Evolutionary conservation across 1,140 invertebrate species (phyloP).

Genomic region (Penaeus chinensis): DNA sequence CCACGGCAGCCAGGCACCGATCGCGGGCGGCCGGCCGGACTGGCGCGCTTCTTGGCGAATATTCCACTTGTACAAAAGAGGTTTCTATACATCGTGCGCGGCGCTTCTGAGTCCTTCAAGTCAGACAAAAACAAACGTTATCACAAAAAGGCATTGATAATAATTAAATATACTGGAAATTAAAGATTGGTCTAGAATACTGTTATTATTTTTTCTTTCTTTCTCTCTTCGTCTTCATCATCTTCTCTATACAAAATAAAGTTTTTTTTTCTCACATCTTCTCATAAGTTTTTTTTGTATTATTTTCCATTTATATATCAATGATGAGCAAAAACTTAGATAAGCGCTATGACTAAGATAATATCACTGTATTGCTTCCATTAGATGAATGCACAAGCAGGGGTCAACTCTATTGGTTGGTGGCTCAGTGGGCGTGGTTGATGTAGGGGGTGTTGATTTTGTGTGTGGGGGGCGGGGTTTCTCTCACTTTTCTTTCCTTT

Average conservation of each 20-base stretch:
- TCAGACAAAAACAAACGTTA: slow-evolving; percentile 60
- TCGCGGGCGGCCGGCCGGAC: too few species aligned
- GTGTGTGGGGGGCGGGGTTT: slow-evolving; percentile 10
- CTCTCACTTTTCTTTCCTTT: too few species aligned
- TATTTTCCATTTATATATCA: slow-evolving; percentile 49
- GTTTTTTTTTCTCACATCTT: slow-evolving; percentile 48
- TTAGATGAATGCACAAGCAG: slow-evolving; percentile 60
- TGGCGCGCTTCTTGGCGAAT: too few species aligned
- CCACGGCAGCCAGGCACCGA: too few species aligned
- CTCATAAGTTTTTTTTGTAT: slow-evolving; percentile 36
- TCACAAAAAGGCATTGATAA: slow-evolving; percentile 62
- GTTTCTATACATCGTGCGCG: slow-evolving; percentile 50
- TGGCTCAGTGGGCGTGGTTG: slow-evolving; percentile 43
- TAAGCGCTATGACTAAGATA: slow-evolving; percentile 63
- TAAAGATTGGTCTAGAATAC: slow-evolving; percentile 62
- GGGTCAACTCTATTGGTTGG: slow-evolving; percentile 51
- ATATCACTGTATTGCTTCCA: slow-evolving; percentile 63
- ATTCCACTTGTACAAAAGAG: slow-evolving; percentile 41
- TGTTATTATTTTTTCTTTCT: slow-evolving; percentile 34
- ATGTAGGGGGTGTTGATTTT: neutral
- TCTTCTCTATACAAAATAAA: slow-evolving; percentile 62
- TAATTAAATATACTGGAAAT: slow-evolving; percentile 61
- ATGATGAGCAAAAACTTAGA: slow-evolving; percentile 62
- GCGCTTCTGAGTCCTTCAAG: slow-evolving; percentile 55
- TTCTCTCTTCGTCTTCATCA: neutral